These are phyloP conservation scores for Orthosia cruda DNA, from an alignment of 2,888 invertebrate genomes.

Conservation along the genomic window DNA sequence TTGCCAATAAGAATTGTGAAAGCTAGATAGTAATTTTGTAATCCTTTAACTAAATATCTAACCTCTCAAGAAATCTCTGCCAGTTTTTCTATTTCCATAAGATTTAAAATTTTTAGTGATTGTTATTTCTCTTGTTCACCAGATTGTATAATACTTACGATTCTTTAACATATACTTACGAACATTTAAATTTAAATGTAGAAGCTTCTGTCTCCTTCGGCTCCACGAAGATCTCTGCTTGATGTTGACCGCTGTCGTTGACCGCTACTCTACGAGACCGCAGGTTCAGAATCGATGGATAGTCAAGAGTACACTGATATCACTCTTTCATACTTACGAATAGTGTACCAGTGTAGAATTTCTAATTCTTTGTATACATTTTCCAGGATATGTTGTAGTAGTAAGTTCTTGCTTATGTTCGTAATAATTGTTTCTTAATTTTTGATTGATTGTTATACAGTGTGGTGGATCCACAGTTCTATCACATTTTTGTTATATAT, in stretches of 20 bases:
- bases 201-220: not conserved
- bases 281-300: not conserved
- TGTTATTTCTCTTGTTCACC: not conserved
- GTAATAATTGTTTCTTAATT: not conserved
- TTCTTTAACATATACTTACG: slow-evolving; percentile 24
- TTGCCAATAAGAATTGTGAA: too few species aligned
- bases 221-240: too few species aligned
- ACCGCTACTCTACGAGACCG: not conserved
- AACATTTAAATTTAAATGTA: not conserved
- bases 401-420: not conserved
- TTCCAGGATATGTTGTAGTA: not conserved
- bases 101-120: not conserved
- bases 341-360: not conserved
- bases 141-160: slow-evolving; percentile 33
- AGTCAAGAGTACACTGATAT: not conserved
- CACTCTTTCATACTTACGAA: not conserved
- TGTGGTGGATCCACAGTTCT: not conserved
- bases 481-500: not conserved
- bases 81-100: not conserved
- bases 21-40: too few species aligned
- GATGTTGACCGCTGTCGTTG: not conserved
- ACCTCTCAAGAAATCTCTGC: not conserved
- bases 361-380: not conserved
- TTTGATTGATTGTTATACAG: not conserved
- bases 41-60: too few species aligned